Evolutionary conservation across 2,113 vertebrate genomes (phyloP).

Genomic region (Megaptera novaeangliae): DNA sequence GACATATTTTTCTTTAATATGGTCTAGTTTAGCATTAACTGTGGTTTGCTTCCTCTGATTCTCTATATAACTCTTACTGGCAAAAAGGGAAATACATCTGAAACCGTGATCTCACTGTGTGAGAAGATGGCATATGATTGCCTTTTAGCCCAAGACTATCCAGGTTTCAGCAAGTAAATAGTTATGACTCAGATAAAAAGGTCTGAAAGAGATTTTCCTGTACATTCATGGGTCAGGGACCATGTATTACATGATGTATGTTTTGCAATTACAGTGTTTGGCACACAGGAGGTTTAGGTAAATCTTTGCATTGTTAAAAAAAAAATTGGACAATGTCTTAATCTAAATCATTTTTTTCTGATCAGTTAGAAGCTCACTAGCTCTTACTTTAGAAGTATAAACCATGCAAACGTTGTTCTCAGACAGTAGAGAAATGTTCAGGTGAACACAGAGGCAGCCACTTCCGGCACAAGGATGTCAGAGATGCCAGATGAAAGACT

Average conservation of each 20-base stretch:
- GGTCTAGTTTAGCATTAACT: not conserved
- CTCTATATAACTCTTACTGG: not conserved
- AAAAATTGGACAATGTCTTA: not conserved
- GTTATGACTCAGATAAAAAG: not conserved
- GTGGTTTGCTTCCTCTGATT: not conserved
- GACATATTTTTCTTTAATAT: not conserved
- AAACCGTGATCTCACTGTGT: not conserved
- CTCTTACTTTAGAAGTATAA: not conserved
- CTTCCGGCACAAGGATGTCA: not conserved
- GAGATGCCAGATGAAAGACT: not conserved
- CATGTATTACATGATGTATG: not conserved
- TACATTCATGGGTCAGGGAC: not conserved
- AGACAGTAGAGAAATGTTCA: not conserved
- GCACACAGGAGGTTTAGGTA: not conserved
- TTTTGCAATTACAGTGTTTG: not conserved
- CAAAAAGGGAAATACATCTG: not conserved
- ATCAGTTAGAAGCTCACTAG: not conserved
- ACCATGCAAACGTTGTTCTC: not conserved
- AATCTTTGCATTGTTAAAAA: not conserved
- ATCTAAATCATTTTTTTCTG: not conserved
- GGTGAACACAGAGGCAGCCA: not conserved
- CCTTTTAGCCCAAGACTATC: not conserved
- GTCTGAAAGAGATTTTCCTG: not conserved
- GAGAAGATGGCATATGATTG: not conserved
- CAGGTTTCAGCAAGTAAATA: not conserved